Evolutionary conservation across 2,797 vertebrate species (phyloP).

Genomic region (Tolypeutes matacus): DNA sequence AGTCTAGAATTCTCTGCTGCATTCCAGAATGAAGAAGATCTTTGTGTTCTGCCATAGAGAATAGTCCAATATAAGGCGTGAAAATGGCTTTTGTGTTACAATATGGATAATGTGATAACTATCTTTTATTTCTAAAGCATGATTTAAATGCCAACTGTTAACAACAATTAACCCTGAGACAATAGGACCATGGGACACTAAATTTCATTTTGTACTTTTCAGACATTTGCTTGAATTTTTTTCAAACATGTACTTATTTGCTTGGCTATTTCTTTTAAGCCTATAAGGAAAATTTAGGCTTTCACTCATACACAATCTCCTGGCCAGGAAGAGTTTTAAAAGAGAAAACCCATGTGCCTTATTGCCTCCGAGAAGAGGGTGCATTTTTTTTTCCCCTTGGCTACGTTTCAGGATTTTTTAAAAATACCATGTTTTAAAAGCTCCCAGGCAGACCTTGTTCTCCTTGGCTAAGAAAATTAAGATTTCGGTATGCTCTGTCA

Average conservation of each 20-base stretch:
- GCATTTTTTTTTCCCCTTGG: neutral
- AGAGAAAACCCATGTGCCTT: neutral
- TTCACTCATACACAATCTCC: conserved; percentile 22
- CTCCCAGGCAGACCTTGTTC: conserved; percentile 34
- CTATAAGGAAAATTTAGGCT: conserved; percentile 7
- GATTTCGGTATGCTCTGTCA: conserved; percentile 70
- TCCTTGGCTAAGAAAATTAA: conserved; percentile 70
- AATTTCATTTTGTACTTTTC: conserved; percentile 34
- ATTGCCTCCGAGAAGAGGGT: conserved; percentile 17
- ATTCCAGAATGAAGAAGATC: neutral
- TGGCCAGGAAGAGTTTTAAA: neutral
- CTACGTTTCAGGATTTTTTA: neutral
- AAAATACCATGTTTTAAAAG: conserved; percentile 56
- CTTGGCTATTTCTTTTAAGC: conserved; percentile 50
- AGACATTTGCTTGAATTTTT: conserved; percentile 41
- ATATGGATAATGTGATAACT: neutral
- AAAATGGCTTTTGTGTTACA: neutral
- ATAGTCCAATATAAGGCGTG: no score
- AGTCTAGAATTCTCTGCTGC: neutral
- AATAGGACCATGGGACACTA: neutral
- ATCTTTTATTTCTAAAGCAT: conserved; percentile 45
- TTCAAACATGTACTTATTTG: conserved; percentile 47
- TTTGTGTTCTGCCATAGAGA: neutral
- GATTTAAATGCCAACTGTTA: neutral
- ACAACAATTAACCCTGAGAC: neutral